Conservation (phyloP, 1,140 invertebrate genomes). For the Meloidogyne hapla region DNA sequence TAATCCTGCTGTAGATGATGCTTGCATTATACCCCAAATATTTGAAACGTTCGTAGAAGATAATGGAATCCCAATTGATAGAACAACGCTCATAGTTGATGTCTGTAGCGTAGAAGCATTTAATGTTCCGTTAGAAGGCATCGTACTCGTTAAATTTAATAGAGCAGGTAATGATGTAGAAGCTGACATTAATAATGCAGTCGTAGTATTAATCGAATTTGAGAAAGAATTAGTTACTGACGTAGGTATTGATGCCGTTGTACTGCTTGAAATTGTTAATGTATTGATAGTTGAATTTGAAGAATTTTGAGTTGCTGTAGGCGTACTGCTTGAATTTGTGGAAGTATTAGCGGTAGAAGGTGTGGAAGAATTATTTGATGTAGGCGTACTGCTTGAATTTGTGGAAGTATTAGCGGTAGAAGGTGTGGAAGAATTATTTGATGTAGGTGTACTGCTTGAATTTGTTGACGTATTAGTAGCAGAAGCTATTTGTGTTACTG, state of each 20-base stretch:
- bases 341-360: no score
- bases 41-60: no score
- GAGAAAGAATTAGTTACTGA: neutral
- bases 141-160: neutral
- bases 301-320: neutral
- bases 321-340: no score
- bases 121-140: neutral
- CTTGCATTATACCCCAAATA: neutral
- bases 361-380: no score
- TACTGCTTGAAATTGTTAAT: neutral
- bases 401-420: no score
- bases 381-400: no score
- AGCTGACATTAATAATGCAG: neutral
- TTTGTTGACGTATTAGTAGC: no score
- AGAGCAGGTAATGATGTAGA: neutral
- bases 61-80: no score
- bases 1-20: neutral
- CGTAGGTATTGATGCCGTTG: constrained; percentile 7
- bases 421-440: no score
- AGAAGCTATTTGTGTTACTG: no score
- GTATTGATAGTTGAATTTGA: neutral
- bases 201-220: constrained; percentile 10
- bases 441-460: no score
- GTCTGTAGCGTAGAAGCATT: neutral
- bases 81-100: neutral